phyloP scores from a whole-genome alignment of 2,113 vertebrate species.

The Spheniscus mendiculus region DNA sequence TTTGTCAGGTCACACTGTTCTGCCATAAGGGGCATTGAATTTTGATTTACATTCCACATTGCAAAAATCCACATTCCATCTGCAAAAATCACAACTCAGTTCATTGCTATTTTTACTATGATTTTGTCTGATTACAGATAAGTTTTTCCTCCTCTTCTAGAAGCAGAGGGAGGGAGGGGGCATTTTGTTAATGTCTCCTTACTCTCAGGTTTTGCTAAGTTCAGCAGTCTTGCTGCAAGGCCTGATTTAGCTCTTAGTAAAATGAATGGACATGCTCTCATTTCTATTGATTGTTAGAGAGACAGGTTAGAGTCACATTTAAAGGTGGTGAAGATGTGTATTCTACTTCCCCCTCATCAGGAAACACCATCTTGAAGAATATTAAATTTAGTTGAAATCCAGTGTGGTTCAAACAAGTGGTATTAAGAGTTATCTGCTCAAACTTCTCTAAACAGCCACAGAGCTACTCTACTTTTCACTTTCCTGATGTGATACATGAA shows the following conservation, averaged over 20 bases:
- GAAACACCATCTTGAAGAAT: not conserved
- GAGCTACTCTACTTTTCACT: not conserved
- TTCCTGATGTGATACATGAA: not conserved
- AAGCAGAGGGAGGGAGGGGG: not conserved
- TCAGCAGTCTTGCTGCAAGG: not conserved
- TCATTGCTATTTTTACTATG: not conserved
- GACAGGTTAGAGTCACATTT: not conserved
- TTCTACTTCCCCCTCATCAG: not conserved
- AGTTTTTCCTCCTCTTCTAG: not conserved
- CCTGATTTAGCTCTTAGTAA: not conserved
- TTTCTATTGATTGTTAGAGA: not conserved
- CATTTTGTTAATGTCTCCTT: not conserved
- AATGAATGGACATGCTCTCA: not conserved
- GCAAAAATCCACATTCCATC: no score
- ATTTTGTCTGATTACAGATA: not conserved
- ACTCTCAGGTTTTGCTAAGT: not conserved
- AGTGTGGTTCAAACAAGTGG: not conserved
- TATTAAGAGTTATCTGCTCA: not conserved
- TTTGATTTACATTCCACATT: not conserved
- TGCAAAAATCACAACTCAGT: accelerated
- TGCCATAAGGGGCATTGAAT: not conserved
- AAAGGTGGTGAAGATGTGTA: not conserved
- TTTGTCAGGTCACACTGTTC: constrained; percentile 5
- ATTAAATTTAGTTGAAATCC: not conserved
- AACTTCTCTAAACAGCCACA: not conserved